phyloP scores from a whole-genome alignment of 2,113 vertebrate species.

The Gorsachius goisagi region DNA sequence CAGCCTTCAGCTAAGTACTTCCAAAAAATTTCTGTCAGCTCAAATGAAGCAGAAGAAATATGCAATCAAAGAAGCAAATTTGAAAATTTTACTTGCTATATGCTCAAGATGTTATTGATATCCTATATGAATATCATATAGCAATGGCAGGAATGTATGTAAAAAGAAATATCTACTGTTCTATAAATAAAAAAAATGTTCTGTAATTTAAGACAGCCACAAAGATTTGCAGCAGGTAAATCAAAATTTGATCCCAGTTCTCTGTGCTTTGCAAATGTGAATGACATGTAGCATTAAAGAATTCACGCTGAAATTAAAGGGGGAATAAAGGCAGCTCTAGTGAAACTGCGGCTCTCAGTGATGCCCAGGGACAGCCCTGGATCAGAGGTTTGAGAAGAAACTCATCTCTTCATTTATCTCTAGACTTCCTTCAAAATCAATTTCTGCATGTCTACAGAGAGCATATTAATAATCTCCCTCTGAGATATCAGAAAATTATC shows the following conservation, averaged over 20 bases:
- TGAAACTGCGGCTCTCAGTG: not conserved
- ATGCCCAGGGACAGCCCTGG: not conserved
- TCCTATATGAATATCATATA: not conserved
- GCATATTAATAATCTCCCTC: not conserved
- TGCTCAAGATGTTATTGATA: not conserved
- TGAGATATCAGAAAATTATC: not conserved
- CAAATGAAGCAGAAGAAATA: not conserved
- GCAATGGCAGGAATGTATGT: not conserved
- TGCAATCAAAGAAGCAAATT: not conserved
- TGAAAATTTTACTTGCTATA: not conserved
- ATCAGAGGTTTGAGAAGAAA: not conserved
- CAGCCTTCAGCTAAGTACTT: not conserved
- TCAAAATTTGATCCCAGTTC: not conserved
- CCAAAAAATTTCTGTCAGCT: not conserved
- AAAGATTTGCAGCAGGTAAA: not conserved
- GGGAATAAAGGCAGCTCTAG: not conserved
- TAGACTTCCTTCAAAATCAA: not conserved
- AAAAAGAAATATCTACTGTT: not conserved
- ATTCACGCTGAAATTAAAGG: not conserved
- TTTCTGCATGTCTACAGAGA: fast-evolving
- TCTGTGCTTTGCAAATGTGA: not conserved
- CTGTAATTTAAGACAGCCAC: not conserved
- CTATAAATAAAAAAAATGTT: not conserved
- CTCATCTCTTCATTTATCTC: not conserved
- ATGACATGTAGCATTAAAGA: not conserved